These are phyloP conservation scores for Callionymus lyra DNA, from an alignment of 2,113 vertebrate species.

Conservation along the genomic window DNA sequence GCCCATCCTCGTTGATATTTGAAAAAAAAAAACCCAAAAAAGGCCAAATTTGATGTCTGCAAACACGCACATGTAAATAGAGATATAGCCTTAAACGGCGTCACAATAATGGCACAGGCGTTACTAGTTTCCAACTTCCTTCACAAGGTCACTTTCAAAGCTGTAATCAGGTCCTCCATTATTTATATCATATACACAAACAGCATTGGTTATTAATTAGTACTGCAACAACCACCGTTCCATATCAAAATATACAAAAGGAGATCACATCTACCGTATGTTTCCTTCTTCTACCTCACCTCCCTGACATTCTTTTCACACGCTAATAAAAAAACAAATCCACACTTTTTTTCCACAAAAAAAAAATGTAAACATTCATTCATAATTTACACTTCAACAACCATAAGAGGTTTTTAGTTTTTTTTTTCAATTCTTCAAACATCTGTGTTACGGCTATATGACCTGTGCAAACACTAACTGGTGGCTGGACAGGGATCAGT, in stretches of 20 bases:
- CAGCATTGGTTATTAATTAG: constrained; percentile 31
- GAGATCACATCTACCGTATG: constrained; percentile 12
- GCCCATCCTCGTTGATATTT: too few species aligned
- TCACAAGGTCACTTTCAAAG: constrained; percentile 48
- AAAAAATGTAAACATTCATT: constrained; percentile 58
- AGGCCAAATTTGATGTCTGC: too few species aligned
- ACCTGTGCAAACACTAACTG: constrained; percentile 37
- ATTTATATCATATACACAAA: constrained; percentile 40
- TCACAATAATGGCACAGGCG: too few species aligned
- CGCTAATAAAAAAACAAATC: constrained; percentile 36
- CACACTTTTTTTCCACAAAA: constrained; percentile 23
- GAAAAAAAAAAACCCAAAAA: too few species aligned
- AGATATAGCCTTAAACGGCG: too few species aligned
- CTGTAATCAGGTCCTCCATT: constrained; percentile 44
- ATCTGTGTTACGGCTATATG: constrained; percentile 23
- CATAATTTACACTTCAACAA: constrained; percentile 23
- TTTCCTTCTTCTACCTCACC: constrained; percentile 21
- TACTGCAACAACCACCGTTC: constrained; percentile 49
- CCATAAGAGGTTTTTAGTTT: constrained; percentile 21
- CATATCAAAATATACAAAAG: constrained; percentile 50
- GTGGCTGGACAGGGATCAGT: constrained; percentile 23
- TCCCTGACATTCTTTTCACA: constrained; percentile 14
- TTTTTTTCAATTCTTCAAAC: constrained; percentile 19
- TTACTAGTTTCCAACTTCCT: constrained; percentile 12
- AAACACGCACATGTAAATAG: too few species aligned